Conservation (phyloP, 1,140 invertebrate species). For the Ostrea edulis region DNA sequence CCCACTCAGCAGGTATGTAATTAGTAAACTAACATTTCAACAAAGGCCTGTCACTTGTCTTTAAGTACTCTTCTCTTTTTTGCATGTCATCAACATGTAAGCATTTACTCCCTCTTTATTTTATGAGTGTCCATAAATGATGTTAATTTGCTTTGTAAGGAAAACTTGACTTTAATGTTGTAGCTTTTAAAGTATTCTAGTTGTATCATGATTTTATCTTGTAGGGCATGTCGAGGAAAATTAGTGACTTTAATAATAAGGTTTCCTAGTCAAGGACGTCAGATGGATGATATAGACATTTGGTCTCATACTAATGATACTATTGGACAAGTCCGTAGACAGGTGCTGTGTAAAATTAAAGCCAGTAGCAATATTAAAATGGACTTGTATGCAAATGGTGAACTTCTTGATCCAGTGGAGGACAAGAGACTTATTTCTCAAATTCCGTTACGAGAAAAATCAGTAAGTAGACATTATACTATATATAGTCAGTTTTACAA, state of each 20-base stretch:
- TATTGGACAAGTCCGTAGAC: conserved; percentile 88
- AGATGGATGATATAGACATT: conserved; percentile 95
- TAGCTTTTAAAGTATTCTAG: no score
- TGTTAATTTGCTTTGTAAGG: no score
- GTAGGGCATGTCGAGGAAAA: conserved; percentile 92
- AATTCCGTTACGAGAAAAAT: conserved; percentile 94
- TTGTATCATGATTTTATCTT: conserved; percentile 63
- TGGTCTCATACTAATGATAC: conserved; percentile 97
- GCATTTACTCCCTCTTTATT: no score
- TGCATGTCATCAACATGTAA: no score
- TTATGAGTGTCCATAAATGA: no score
- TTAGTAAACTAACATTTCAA: background rate
- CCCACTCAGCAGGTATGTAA: conserved; percentile 87
- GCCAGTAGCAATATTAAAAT: conserved; percentile 85
- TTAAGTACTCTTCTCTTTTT: no score
- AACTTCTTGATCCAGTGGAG: conserved; percentile 91
- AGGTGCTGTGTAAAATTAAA: conserved; percentile 84
- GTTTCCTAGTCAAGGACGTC: conserved; percentile 93
- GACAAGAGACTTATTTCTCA: conserved; percentile 94
- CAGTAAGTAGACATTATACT: conserved; percentile 81
- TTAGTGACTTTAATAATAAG: conserved; percentile 92
- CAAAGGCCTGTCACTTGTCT: no score
- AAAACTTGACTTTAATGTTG: no score
- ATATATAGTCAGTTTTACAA: no score
- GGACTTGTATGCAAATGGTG: conserved; percentile 94